Base-by-base conservation (phyloP, 2,113 vertebrate species). In the Thamnophis sirtalis region DNA sequence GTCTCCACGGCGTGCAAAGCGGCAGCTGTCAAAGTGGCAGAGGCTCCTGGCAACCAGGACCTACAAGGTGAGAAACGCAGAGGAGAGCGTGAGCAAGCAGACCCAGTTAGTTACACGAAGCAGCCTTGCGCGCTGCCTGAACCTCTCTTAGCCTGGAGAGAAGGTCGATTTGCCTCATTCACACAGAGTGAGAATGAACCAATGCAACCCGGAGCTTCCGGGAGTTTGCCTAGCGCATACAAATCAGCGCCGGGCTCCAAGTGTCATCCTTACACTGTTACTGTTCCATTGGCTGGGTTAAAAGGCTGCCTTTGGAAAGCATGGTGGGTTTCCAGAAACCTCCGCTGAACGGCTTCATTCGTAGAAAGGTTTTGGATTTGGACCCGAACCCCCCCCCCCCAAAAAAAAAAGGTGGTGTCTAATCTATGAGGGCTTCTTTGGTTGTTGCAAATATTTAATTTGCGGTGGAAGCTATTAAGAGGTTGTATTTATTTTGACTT, bases 1-100 rank as follows among this genome's bases (percentile, higher is more conserved):
- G 96, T 97, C 96, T 98, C 96, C 96, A 95, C 91, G 96, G 97
- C 96, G 95, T 96, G 96, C 94, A 96, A 93, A 97, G 95, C 95
- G 97, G 98, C 97, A 98, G 98, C 98, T 99, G 98, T 98, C 98
- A 97, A 95, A 97, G 96, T 96, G 94, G 94, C 96, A 95, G 96
- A 96, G 97, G 97, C 96, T 97, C 96, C 97, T 97, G 95, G 94
- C 93, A 97, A 94, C 96, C 96, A 96, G 95, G 95, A 96, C 97
- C 97, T 97, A 97, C 54, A 97, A 98, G 98, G 98, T 98, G 97
- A 98, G 98, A 97, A 97, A 96, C 92, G 95, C 93, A 96, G 95
- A 96, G 95, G 94, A 97, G 95, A 94, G 87, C 15, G 89, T 96
- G 94, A 96, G 94, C 95, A 95, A 96, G 96, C 96, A 19, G 87